Evolutionary conservation across 2,888 invertebrate genomes (phyloP), one percentile per base, ranked within the genome.

Genomic region (Steinernema carpocapsae): DNA sequence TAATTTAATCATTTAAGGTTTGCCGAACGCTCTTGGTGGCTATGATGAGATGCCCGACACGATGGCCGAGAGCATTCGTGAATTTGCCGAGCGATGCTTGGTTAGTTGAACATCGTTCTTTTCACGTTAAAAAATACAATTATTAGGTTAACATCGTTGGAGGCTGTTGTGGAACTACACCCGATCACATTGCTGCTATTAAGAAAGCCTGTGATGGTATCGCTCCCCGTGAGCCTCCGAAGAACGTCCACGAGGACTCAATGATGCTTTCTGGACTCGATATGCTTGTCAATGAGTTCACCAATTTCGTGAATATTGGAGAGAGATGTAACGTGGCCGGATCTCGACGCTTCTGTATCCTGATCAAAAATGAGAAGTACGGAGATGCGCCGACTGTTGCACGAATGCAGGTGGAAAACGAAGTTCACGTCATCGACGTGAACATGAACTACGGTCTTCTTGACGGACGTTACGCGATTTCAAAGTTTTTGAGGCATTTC

Each of bases 301-400:
- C 90, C 1, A 89, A 90, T 80, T 91, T 91, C 86, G 89, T 91
- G 37, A 91, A 91, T 84, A 91, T 91, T 80, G 91, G 91, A 32
- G 91, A 91, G 82, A 84, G 91, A 51, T 91, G 91, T 83, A 91
- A 91, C 87, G 91, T 91, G 7, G 91, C 91, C 70, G 91, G 91
- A 3, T 91, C 91, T 1, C 87, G 88, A 74, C 85, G 85, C 71
- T 91, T 91, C 87, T 89, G 89, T 32, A 88, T n/a, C 52, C 87
- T 91, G 14, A 90, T 91, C 77, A 90, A 90, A 77, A 88, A 88
- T 48, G 89, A 88, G 32, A 89, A 90, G 79, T 91, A 89, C 86
- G 91, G 91, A 90, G 90, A 90, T 76, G 91, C 91, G 0, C 85
- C 91, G 77, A 85, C 82, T 22, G 87, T 91, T 72, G 91, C 91